Evolutionary conservation across 2,797 vertebrate species (phyloP).

Genomic region (Pterois miles): DNA sequence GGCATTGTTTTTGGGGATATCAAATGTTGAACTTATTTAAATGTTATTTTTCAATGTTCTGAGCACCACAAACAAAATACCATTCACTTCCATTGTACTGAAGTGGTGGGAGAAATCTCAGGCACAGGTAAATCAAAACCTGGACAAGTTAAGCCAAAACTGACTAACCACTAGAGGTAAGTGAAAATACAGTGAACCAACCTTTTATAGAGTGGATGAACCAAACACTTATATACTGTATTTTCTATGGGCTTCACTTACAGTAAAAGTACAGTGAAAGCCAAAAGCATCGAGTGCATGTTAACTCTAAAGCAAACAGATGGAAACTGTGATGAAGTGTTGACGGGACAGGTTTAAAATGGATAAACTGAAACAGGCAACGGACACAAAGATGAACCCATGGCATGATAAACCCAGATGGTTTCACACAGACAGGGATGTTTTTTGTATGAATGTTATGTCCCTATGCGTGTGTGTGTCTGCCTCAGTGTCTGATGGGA

Average conservation of each 20-base stretch:
- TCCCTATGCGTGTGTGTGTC: constrained; percentile 6
- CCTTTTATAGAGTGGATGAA: background rate
- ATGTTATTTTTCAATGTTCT: no score
- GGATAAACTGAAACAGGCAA: background rate
- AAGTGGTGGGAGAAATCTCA: background rate
- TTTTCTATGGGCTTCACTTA: background rate
- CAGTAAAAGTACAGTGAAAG: constrained; percentile 4
- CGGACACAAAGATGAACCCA: background rate
- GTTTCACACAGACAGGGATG: constrained; percentile 4
- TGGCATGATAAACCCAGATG: background rate
- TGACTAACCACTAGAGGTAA: background rate
- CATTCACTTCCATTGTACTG: background rate
- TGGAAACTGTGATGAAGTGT: constrained; percentile 20
- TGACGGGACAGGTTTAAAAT: background rate
- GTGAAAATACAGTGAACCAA: background rate
- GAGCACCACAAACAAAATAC: background rate
- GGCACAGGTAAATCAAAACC: background rate
- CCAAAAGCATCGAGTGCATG: background rate
- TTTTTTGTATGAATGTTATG: constrained; percentile 3
- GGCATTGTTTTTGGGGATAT: background rate
- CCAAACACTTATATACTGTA: fast-evolving
- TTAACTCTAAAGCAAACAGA: background rate
- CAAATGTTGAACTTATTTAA: background rate
- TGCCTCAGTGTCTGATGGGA: constrained; percentile 32
- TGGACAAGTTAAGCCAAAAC: background rate